Evolutionary conservation across 2,797 vertebrate genomes (phyloP), one percentile per base, ranked within the genome.

Genomic region (Poeciliopsis turneri): DNA sequence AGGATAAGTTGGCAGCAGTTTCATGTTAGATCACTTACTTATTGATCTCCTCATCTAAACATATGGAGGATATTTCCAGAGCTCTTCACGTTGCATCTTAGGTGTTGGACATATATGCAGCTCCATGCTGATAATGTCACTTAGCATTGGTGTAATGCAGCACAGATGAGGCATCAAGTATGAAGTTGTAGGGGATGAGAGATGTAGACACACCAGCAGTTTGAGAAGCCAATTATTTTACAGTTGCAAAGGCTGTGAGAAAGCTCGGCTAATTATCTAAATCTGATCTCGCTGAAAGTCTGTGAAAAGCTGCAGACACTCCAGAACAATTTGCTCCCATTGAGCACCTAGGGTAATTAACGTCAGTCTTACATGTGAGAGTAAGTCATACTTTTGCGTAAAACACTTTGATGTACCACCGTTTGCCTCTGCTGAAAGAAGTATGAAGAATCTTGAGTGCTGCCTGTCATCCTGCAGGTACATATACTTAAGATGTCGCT

Each of bases 221-320:
- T 84, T 87, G 81, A 90, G 84, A 82, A 87, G 89, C 90, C 92
- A 94, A 93, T 95, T 95, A 94, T 93, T 94, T 94, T 85, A 82
- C 82, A 79, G 89, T 90, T 92, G 86, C 87, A 87, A 88, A 86
- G 83, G 78, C 88, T 86, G 81, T 78, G 79, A 92, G 86, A 89
- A 92, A 90, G 90, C 87, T 88, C 49, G 23, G 71, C 90, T 93
- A 93, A 94, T 94, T 94, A 93, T 91, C 25, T 68, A 90, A 91
- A 89, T 88, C 84, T 71, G 84, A 85, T 89, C 90, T 90, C 74
- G 72, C 91, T 91, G 74, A 72, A 78, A 78, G 70, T 72, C 86
- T 87, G 88, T 91, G 86, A 89, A 91, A 93, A 94, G 92, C 88
- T 86, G 87, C 86, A 92, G 80, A 92, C 92, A 91, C 91, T 92